Percentiles rank a stretch among this genome's conserved stretches.
These are phyloP conservation scores for Sylvietta virens DNA, from an alignment of 2,113 vertebrate genomes.

Conservation along the genomic window DNA sequence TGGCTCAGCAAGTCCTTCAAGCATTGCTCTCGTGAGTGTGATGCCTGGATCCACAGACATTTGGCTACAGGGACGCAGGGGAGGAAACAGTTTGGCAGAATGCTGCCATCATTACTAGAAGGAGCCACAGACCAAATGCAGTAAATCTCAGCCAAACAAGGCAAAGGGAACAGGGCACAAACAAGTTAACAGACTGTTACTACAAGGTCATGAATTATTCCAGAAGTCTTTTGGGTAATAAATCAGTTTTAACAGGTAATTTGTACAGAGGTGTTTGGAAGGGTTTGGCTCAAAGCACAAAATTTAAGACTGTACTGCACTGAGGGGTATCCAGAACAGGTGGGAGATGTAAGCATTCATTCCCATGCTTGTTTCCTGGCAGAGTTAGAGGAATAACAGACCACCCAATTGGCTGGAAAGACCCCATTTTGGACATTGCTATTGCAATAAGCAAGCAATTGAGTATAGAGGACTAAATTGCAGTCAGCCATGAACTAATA, in stretches of 20 bases:
- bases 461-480: background rate
- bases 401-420: accelerated
- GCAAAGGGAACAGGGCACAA: background rate
- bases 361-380: background rate
- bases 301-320: background rate
- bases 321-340: background rate
- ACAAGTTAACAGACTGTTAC: background rate
- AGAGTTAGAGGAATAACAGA: background rate
- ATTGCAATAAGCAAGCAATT: background rate
- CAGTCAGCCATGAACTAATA: background rate
- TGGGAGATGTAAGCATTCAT: background rate
- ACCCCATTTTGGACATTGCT: background rate
- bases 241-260: background rate
- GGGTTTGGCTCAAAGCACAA: background rate
- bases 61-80: background rate
- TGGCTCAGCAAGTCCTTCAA: background rate
- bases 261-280: background rate
- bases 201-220: background rate
- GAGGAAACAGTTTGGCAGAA: background rate
- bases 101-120: background rate
- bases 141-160: background rate
- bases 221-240: background rate
- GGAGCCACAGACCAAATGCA: background rate
- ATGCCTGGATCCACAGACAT: background rate
- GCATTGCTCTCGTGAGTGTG: background rate